phyloP scores from a whole-genome alignment of 2,797 vertebrate genomes.

The Phyllotis vaccarum region DNA sequence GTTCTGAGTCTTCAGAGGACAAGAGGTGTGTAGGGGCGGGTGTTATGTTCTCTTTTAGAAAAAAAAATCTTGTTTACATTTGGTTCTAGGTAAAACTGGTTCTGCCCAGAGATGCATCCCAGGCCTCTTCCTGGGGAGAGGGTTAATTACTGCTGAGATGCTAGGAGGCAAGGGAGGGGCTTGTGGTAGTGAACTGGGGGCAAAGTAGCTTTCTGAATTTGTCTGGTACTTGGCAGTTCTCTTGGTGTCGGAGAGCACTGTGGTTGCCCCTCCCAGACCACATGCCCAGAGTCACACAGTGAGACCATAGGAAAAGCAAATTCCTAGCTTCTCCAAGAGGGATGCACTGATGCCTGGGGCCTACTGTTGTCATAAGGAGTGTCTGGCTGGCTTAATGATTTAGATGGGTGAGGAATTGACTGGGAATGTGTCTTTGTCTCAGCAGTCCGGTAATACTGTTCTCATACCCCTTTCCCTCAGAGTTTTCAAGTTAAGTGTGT shows the following conservation, averaged over 20 bases:
- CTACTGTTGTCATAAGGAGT: not conserved
- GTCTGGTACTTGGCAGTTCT: too few relatives aligned
- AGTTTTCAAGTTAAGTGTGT: not conserved
- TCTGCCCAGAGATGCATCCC: not conserved
- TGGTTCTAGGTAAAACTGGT: not conserved
- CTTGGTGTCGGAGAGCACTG: too few relatives aligned
- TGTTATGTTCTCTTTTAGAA: not conserved
- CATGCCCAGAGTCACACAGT: too few relatives aligned
- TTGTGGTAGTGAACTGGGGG: too few relatives aligned
- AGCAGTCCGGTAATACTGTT: not conserved
- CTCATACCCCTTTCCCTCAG: not conserved
- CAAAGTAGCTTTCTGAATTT: too few relatives aligned
- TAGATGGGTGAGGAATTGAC: not conserved
- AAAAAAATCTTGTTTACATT: not conserved
- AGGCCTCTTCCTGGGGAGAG: not conserved
- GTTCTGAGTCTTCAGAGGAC: fast-evolving
- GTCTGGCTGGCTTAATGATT: too few relatives aligned
- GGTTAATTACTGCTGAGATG: not conserved
- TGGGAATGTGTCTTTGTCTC: not conserved
- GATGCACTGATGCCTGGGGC: not conserved
- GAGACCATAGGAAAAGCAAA: too few relatives aligned
- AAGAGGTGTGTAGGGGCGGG: not conserved
- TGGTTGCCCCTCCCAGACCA: too few relatives aligned
- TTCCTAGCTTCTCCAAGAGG: not conserved
- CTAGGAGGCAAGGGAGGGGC: too few relatives aligned